phyloP scores from a whole-genome alignment of 2,113 vertebrate species.

The Hystrix brachyura region DNA sequence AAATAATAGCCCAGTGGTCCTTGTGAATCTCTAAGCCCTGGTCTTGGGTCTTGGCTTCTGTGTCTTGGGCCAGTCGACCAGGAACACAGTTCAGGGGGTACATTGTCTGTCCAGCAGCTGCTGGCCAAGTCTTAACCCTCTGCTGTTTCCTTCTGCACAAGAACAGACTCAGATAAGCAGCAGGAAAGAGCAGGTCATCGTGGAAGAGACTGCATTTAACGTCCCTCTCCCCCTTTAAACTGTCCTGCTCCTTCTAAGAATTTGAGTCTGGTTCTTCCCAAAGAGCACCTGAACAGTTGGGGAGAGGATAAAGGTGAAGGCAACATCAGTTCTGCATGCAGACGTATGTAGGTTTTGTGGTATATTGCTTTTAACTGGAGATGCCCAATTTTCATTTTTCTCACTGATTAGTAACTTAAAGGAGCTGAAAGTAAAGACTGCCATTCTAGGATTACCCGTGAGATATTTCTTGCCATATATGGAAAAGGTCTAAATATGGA shows the following conservation, averaged over 20 bases:
- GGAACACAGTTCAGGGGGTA: not conserved
- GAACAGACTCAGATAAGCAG: not conserved
- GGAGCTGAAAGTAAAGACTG: slow-evolving; percentile 2
- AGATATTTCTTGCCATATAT: not conserved
- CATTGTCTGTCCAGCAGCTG: not conserved
- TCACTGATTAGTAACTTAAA: slow-evolving; percentile 22
- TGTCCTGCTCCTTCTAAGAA: not conserved
- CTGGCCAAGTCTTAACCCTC: not conserved
- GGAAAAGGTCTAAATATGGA: slow-evolving; percentile 66
- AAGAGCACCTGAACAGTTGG: not conserved
- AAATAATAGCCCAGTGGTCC: not conserved
- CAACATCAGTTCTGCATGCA: not conserved
- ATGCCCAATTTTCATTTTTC: slow-evolving; percentile 21
- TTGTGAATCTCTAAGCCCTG: not conserved
- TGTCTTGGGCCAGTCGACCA: not conserved
- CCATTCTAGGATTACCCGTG: not conserved
- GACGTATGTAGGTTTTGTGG: not conserved
- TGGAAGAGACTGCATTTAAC: not conserved
- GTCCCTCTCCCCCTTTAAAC: not conserved
- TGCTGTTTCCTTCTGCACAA: not conserved
- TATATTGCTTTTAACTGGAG: slow-evolving; percentile 30
- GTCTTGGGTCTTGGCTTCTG: not conserved
- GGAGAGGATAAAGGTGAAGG: not conserved
- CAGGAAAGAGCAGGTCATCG: not conserved
- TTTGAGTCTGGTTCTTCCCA: slow-evolving; percentile 23